A percentile compares a stretch with the other conserved stretches of the same genome.
Conservation (phyloP, 37 sponge, comb jelly and placozoan genomes). For the Diacarnus erythraeanus region DNA sequence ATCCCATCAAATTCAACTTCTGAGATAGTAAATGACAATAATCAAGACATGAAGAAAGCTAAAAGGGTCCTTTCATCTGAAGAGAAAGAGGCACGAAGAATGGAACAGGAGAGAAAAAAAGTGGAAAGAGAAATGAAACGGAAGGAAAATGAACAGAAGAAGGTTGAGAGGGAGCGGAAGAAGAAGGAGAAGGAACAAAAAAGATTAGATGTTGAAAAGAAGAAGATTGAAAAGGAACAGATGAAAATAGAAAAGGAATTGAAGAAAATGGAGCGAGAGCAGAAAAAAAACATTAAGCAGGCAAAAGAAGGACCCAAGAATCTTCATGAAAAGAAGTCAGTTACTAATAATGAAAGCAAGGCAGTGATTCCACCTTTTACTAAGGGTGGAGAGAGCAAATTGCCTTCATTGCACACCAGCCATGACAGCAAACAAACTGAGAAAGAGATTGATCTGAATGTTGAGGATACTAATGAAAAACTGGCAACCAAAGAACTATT, state of each 20-base stretch:
- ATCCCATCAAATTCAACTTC: neutral
- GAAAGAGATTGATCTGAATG: neutral
- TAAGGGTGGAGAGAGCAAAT: neutral
- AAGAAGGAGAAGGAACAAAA: slow-evolving; percentile 5
- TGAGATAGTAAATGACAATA: neutral
- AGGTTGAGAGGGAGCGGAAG: slow-evolving; percentile 13
- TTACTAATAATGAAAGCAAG: neutral
- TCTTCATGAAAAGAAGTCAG: too few species aligned
- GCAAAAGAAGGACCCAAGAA: slow-evolving; percentile 23
- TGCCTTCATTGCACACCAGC: neutral
- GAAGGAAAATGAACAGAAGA: neutral
- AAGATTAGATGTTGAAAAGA: slow-evolving; percentile 23
- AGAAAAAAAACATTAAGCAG: slow-evolving; percentile 20
- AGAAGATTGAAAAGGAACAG: slow-evolving; percentile 28
- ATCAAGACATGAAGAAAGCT: neutral
- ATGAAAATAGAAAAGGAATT: slow-evolving; percentile 14
- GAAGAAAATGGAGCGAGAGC: slow-evolving; percentile 36
- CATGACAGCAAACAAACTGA: neutral
- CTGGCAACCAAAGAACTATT: neutral
- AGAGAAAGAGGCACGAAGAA: neutral
- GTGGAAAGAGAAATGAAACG: neutral
- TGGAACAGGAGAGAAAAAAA: slow-evolving; percentile 1
- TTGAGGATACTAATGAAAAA: neutral
- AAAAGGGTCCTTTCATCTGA: neutral
- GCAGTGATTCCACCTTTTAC: neutral